Conservation (phyloP, 92 coral and sea anemone species). For the Galaxea fascicularis region DNA sequence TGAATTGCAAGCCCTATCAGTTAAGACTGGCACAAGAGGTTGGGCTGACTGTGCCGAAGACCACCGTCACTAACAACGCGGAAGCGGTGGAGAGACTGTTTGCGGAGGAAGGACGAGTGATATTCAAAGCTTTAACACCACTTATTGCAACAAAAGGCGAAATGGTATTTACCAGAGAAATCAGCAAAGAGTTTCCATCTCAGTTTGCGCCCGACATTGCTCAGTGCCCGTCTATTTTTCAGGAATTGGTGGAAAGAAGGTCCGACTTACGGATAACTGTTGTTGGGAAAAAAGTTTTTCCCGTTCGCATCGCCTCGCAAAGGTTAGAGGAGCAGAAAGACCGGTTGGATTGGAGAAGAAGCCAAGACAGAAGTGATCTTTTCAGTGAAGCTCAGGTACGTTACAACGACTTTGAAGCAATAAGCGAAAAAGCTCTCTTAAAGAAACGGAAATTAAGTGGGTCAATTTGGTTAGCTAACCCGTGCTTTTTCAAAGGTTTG, state of each 20-base stretch:
- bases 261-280: conserved; percentile 47
- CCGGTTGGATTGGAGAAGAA: conserved; percentile 32
- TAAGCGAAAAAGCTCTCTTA: no score
- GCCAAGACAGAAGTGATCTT: conserved; percentile 1
- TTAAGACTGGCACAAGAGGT: conserved; percentile 43
- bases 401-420: no score
- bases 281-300: conserved; percentile 35
- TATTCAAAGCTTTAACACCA: conserved; percentile 55
- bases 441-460: no score
- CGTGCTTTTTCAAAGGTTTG: no score
- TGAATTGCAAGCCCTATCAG: conserved; percentile 47
- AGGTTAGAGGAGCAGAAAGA: conserved; percentile 19
- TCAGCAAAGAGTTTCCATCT: conserved; percentile 18
- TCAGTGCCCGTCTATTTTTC: conserved; percentile 56
- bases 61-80: conserved; percentile 54
- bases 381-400: conserved; percentile 14
- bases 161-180: conserved; percentile 49
- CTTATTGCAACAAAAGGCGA: conserved; percentile 39
- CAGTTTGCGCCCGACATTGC: conserved; percentile 20
- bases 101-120: conserved; percentile 36
- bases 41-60: conserved; percentile 61
- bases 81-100: conserved; percentile 47
- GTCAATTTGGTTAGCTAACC: no score
- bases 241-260: conserved; percentile 49
- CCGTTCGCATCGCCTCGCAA: conserved; percentile 33